These are phyloP conservation scores for Heteromurus nitidus DNA, from an alignment of 2,888 invertebrate genomes.

Conservation along the genomic window DNA sequence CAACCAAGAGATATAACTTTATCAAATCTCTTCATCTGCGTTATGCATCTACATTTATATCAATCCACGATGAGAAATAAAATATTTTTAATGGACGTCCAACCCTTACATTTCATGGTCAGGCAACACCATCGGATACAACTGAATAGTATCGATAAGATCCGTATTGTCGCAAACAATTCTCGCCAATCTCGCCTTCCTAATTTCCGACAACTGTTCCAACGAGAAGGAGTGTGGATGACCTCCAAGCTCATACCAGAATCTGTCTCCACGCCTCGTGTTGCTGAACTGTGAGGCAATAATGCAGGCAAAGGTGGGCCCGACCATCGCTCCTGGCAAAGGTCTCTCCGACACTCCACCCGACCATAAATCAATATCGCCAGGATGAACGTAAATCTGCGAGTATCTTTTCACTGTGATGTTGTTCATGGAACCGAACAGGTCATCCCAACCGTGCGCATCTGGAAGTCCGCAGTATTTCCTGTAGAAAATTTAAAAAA, in stretches of 20 bases:
- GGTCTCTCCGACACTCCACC: conserved; percentile 95
- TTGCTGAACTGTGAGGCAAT: conserved; percentile 95
- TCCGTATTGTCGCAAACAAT: conserved; percentile 95
- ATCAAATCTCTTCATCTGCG: too few relatives aligned
- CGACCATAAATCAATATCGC: conserved; percentile 95
- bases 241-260: conserved; percentile 95
- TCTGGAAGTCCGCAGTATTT: conserved; percentile 91
- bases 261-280: conserved; percentile 91
- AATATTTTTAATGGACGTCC: too few relatives aligned
- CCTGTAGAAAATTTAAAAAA: conserved; percentile 75
- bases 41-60: too few relatives aligned
- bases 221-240: conserved; percentile 92
- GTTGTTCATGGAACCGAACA: conserved; percentile 92
- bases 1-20: too few relatives aligned
- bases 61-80: too few relatives aligned
- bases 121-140: conserved; percentile 93
- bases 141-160: conserved; percentile 91
- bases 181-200: conserved; percentile 87
- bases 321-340: conserved; percentile 92
- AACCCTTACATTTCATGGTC: conserved; percentile 92
- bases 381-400: conserved; percentile 89
- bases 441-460: conserved; percentile 85
- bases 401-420: conserved; percentile 89
- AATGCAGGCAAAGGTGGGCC: conserved; percentile 94
- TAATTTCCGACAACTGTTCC: conserved; percentile 88